Base-by-base conservation (phyloP, 2,888 invertebrate species). In the Mayetiola destructor region DNA sequence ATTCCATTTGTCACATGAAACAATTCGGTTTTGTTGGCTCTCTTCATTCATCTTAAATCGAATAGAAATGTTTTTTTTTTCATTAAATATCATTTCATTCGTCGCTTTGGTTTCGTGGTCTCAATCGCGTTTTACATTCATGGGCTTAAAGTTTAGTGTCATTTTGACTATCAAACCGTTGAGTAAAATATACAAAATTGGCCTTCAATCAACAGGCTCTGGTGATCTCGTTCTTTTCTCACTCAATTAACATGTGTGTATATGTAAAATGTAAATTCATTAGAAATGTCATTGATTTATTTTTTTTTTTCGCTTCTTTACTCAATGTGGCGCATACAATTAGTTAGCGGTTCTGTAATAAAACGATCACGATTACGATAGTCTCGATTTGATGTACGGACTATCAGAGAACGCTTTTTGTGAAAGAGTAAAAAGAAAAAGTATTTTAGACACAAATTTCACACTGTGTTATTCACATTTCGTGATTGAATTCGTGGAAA, bases 231-330 rank as follows among this genome's bases (percentile, higher is more conserved):
- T n/a, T n/a, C n/a, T n/a, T n/a, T n/a, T n/a, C n/a, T n/a, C n/a
- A n/a, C n/a, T n/a, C n/a, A n/a, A n/a, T n/a, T n/a, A n/a, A n/a
- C n/a, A n/a, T n/a, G n/a, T n/a, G n/a, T n/a, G n/a, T n/a, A n/a
- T n/a, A n/a, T n/a, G n/a, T n/a, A n/a, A n/a, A n/a, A n/a, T n/a
- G n/a, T n/a, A n/a, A n/a, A n/a, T n/a, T n/a, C n/a, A n/a, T n/a
- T n/a, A n/a, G 42, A 23, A 42, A 42, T 42, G 21, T 23, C 42
- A 42, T 42, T 42, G 42, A 42, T 42, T 42, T 40, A n/a, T n/a
- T n/a, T n/a, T n/a, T n/a, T n/a, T n/a, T n/a, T n/a, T n/a, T n/a
- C n/a, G n/a, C n/a, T 40, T 18, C 8, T 9, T 8, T 32, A 32
- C 32, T 32, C 8, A 40, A 3, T 40, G 39, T 40, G 39, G 39